A percentile compares a stretch with the other conserved stretches of the same genome.
These are phyloP conservation scores for Callitettix versicolor DNA, from an alignment of 1,140 invertebrate species.

Conservation along the genomic window DNA sequence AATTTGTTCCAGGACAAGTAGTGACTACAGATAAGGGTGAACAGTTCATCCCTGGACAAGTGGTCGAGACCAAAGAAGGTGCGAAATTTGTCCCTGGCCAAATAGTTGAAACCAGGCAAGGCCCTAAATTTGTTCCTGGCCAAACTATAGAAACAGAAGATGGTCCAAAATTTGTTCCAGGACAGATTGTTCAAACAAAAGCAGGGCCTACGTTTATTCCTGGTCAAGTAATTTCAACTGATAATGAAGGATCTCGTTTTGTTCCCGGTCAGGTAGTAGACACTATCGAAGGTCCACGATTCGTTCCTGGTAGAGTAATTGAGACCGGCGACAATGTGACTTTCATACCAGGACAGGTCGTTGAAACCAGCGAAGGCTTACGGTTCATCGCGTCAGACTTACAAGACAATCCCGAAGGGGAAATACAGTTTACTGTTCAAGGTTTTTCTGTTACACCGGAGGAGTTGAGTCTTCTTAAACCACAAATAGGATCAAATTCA, in stretches of 20 bases:
- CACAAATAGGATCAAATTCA: constrained; percentile 31
- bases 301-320: constrained; percentile 59
- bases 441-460: constrained; percentile 62
- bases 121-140: constrained; percentile 57
- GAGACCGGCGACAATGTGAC: constrained; percentile 54
- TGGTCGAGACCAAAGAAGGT: constrained; percentile 41
- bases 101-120: constrained; percentile 53
- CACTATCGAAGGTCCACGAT: constrained; percentile 55
- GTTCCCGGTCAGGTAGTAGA: constrained; percentile 64
- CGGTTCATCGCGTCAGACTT: constrained; percentile 60
- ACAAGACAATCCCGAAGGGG: constrained; percentile 48
- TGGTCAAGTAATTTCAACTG: constrained; percentile 58
- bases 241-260: constrained; percentile 56
- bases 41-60: constrained; percentile 51
- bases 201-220: constrained; percentile 61
- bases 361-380: constrained; percentile 57
- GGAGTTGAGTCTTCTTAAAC: constrained; percentile 50
- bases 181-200: constrained; percentile 60
- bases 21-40: constrained; percentile 56
- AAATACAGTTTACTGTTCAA: constrained; percentile 57
- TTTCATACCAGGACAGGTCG: constrained; percentile 58
- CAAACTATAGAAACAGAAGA: constrained; percentile 57
- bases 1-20: constrained; percentile 59
- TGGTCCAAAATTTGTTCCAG: constrained; percentile 55
- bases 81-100: constrained; percentile 60